These are phyloP conservation scores for Rattus rattus DNA, from an alignment of 2,113 vertebrate species.

Conservation along the genomic window DNA sequence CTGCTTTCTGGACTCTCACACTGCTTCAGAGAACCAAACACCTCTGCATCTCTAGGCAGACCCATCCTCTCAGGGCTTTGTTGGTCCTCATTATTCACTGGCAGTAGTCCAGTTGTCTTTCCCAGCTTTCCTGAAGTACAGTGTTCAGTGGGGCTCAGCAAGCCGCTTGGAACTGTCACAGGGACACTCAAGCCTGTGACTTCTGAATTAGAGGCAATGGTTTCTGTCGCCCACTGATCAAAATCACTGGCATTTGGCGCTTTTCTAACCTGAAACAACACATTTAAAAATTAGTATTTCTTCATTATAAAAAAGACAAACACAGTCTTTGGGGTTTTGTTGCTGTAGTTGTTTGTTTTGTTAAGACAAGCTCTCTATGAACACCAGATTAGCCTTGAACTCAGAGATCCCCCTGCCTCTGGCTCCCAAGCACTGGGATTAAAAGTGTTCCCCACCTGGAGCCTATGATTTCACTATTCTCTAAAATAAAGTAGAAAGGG, in stretches of 20 bases:
- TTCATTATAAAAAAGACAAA: neutral
- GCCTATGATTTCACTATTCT: constrained; percentile 53
- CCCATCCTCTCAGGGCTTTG: constrained; percentile 41
- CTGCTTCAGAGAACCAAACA: constrained; percentile 56
- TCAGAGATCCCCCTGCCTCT: neutral
- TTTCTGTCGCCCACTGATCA: constrained; percentile 67
- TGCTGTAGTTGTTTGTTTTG: neutral
- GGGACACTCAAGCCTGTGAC: constrained; percentile 80
- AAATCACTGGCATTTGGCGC: constrained; percentile 70
- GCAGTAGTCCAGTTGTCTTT: constrained; percentile 66
- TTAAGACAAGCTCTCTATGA: neutral
- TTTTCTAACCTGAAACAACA: constrained; percentile 87
- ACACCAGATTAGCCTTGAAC: neutral
- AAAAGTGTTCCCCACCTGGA: neutral
- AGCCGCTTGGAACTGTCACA: constrained; percentile 74
- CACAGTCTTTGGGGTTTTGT: neutral
- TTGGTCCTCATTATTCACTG: constrained; percentile 44
- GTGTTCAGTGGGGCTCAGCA: constrained; percentile 58
- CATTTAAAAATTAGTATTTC: constrained; percentile 17
- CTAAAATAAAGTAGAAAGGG: constrained; percentile 39
- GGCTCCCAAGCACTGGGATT: neutral
- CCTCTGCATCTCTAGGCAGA: constrained; percentile 61
- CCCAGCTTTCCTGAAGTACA: constrained; percentile 39
- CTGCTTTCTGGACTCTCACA: constrained; percentile 44
- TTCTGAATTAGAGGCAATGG: constrained; percentile 76